Evolutionary conservation across 2,113 vertebrate genomes (phyloP).

Genomic region (Morone saxatilis): DNA sequence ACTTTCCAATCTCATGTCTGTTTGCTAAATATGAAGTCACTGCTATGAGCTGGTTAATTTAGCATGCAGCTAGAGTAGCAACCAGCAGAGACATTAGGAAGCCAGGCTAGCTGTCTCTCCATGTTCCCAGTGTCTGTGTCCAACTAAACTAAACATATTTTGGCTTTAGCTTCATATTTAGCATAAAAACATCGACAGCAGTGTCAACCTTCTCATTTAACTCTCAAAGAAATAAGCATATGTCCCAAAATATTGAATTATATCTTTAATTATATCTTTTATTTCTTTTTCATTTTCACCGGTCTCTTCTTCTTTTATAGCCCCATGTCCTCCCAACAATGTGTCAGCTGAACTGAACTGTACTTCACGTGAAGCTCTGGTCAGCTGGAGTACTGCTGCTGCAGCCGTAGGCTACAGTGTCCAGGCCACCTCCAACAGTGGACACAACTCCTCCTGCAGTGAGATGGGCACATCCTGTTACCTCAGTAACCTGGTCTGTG

Average conservation of each 20-base stretch:
- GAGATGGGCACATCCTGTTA: constrained; percentile 57
- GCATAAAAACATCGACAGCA: no score
- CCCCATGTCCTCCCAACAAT: constrained; percentile 75
- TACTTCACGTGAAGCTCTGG: constrained; percentile 37
- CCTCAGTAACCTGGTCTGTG: constrained; percentile 72
- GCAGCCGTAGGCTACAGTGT: constrained; percentile 63
- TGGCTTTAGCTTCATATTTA: neutral
- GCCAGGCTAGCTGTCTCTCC: neutral
- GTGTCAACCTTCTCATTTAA: neutral
- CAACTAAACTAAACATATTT: neutral
- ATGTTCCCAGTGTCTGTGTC: neutral
- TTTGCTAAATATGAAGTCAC: neutral
- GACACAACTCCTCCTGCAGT: constrained; percentile 68
- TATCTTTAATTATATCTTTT: neutral
- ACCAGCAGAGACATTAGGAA: neutral
- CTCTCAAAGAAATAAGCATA: neutral
- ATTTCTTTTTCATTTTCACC: neutral
- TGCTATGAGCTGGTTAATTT: neutral
- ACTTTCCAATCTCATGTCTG: no score
- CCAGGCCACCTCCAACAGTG: constrained; percentile 52
- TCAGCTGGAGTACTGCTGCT: constrained; percentile 68
- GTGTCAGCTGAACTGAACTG: constrained; percentile 72
- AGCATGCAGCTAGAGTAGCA: neutral
- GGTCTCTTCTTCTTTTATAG: constrained; percentile 50
- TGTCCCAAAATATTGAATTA: neutral